phyloP scores from a whole-genome alignment of 2,888 invertebrate genomes.

The Cactoblastis cactorum region DNA sequence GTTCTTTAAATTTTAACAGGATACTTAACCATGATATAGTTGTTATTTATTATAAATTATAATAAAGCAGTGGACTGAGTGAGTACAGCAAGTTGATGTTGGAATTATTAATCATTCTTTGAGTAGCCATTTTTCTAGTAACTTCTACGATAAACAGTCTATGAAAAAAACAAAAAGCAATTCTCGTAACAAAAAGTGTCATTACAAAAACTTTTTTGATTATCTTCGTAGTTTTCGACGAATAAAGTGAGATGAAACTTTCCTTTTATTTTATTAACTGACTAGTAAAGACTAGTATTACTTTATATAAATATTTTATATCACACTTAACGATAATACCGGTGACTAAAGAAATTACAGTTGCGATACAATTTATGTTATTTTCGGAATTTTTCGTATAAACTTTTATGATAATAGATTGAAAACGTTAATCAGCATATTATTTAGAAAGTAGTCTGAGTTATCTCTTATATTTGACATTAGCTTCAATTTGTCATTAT shows the following conservation, averaged over 20 bases:
- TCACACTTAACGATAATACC: background rate
- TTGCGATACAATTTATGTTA: background rate
- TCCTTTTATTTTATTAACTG: background rate
- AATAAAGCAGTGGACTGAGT: too few species aligned
- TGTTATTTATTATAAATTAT: too few species aligned
- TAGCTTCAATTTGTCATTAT: background rate
- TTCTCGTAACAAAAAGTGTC: background rate
- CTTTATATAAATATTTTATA: background rate
- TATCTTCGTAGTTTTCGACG: background rate
- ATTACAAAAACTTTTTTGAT: slow-evolving; percentile 3
- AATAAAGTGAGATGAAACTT: background rate
- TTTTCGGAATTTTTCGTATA: background rate
- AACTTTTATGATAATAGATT: background rate
- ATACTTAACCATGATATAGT: too few species aligned
- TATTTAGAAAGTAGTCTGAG: background rate
- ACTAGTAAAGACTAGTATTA: too few species aligned
- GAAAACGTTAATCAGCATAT: background rate
- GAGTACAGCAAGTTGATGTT: too few species aligned
- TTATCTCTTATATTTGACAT: background rate
- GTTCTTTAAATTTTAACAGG: too few species aligned
- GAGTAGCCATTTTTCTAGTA: background rate
- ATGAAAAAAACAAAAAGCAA: background rate
- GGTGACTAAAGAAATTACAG: background rate
- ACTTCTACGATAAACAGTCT: background rate
- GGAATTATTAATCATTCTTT: background rate